Evolutionary conservation across 2,113 vertebrate genomes (phyloP).

Genomic region (Ivindomyrus marchei): DNA sequence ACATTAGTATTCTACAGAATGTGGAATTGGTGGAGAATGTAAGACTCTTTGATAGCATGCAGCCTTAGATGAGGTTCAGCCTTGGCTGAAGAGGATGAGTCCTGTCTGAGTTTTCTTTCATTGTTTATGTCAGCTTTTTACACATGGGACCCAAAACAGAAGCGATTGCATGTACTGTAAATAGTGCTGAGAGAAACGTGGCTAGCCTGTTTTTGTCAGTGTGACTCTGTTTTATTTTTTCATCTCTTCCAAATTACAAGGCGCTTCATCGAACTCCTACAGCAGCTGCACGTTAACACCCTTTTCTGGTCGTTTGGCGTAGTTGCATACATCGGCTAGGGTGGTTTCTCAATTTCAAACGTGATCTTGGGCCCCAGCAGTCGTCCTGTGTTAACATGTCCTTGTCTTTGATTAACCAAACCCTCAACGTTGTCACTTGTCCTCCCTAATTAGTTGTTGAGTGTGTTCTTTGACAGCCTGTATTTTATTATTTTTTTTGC

Average conservation of each 20-base stretch:
- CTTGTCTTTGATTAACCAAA: constrained; percentile 49
- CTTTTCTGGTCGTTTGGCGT: background rate
- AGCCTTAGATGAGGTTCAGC: constrained; percentile 38
- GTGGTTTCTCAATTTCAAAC: background rate
- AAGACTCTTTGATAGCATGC: background rate
- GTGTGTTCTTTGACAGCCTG: constrained; percentile 1
- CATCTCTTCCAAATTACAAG: background rate
- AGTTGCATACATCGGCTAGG: background rate
- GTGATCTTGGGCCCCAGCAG: constrained; percentile 15
- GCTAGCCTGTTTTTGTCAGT: constrained; percentile 57
- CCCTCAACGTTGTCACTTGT: background rate
- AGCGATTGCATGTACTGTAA: constrained; percentile 91
- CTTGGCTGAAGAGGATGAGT: constrained; percentile 45
- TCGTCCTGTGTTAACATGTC: constrained; percentile 40
- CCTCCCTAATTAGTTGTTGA: background rate
- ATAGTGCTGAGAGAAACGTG: constrained; percentile 47
- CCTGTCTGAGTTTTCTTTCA: constrained; percentile 49
- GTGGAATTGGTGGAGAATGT: background rate
- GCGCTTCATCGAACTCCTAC: background rate
- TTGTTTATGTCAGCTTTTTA: constrained; percentile 69
- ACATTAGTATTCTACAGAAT: constrained; percentile 3
- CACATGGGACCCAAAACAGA: constrained; percentile 39
- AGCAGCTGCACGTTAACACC: background rate
- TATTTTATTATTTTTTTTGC: background rate
- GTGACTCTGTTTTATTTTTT: background rate